Base-by-base conservation (phyloP, 2,113 vertebrate species). In the Odobenus rosmarus region DNA sequence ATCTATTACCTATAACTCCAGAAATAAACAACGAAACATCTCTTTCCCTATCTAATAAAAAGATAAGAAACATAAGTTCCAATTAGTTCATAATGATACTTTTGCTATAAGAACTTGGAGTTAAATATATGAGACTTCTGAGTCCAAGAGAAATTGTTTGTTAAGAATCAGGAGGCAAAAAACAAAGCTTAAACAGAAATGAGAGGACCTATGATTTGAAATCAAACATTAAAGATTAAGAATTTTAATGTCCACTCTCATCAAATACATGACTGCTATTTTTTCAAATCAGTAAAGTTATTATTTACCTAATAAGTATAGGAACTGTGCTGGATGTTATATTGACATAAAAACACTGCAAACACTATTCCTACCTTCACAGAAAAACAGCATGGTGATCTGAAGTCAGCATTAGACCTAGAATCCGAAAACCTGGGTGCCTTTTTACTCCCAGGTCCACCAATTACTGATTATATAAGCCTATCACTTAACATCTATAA, bases 131-230 rank as follows among this genome's bases (percentile, higher is more conserved):
- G 51, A 89, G 53, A 92, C 51, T 64, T 85, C 42, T 71, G 18
- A 96, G 26, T 88, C 51, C n/a, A 86, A 81, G 61, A 87, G 12
- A 90, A 93, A 91, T 61, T 80, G 87, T 31, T 49, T 59, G 24
- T 36, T 57, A 39, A 83, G 79, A 94, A 88, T 83, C 3, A 93
- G 51, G 36, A 88, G 51, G 18, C 23, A 88, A 42, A 86, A 93
- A 96, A 67, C 61, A 88, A 91, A 82, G 28, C 42, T 61, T 84
- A 94, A 90, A 72, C 24, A 95, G 46, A 85, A 95, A 85, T 85
- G 57, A 85, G n/a, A 91, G 36, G 49, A 76, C 26, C 39, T 88
- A 88, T 69, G 16, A 83, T 53, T 53, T 92, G 42, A 94, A 94
- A 83, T 74, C 31, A 93, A 51, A 87, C 12, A 84, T 49, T 76